These are phyloP conservation scores for Rhinogobio ventralis DNA, from an alignment of 2,797 vertebrate genomes.

Conservation along the genomic window DNA sequence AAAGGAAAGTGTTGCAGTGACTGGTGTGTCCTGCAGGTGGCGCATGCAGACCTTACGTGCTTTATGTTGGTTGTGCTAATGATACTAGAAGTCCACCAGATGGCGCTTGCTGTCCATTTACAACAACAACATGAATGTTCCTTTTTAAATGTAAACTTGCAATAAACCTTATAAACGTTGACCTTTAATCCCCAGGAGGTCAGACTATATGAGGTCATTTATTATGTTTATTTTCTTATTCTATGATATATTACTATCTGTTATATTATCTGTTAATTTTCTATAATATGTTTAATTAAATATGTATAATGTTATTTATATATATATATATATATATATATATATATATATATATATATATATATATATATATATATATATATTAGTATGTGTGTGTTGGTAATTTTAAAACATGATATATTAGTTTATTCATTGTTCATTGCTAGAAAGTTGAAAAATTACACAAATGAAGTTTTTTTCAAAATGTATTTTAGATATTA, in stretches of 20 bases:
- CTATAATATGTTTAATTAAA: neutral
- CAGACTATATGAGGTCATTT: neutral
- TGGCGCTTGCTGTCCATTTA: constrained; percentile 21
- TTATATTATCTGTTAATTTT: neutral
- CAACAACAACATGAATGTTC: neutral
- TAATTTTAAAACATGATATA: neutral
- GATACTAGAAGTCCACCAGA: constrained; percentile 1
- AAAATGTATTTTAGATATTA: neutral
- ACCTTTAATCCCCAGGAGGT: neutral
- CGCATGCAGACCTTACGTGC: neutral
- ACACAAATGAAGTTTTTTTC: neutral
- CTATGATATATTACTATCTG: too few species aligned
- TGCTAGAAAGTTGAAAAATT: neutral
- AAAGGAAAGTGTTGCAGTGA: constrained; percentile 32
- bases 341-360: too few species aligned
- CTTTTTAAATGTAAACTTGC: neutral
- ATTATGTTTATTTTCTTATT: neutral
- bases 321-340: too few species aligned
- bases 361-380: too few species aligned
- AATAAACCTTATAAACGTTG: neutral
- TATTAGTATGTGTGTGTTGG: neutral
- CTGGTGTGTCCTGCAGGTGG: constrained; percentile 15
- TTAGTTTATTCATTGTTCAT: neutral
- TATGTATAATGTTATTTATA: neutral
- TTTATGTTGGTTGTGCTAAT: neutral